Base-by-base conservation (phyloP, 1,140 invertebrate genomes). In the Neocloeon triangulifer region DNA sequence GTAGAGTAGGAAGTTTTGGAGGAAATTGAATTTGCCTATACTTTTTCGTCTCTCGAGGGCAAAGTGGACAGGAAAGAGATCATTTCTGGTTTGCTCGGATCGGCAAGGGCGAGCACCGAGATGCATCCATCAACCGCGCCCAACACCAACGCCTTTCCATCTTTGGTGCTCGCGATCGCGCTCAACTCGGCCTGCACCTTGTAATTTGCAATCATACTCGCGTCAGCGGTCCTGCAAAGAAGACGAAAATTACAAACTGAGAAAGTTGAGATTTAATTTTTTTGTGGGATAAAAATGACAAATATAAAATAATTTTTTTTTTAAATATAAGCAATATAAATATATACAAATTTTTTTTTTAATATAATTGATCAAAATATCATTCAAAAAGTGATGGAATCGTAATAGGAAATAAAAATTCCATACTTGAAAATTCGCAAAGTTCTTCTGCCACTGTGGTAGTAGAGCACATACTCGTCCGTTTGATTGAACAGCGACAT, bases 391-490 rank as follows among this genome's bases (percentile, higher is more conserved):
- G n/a, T n/a, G n/a, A n/a, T n/a, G n/a, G n/a, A n/a, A n/a, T n/a
- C n/a, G n/a, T n/a, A n/a, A n/a, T n/a, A n/a, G n/a, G n/a, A n/a
- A n/a, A n/a, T n/a, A n/a, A n/a, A n/a, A n/a, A n/a, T n/a, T n/a
- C n/a, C n/a, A n/a, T 53, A 75, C 76, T 74, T 71, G 51, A 94
- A 95, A 5, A 92, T 74, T 35, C 85, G 62, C 27, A 95, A 63
- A 6, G 88, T 95, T 56, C 91, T 84, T 38, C 78, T 69, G 6
- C 84, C 84, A 41, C 82, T 88, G 48, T 96, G 89, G 44, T 96
- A 96, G 50, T 97, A 98, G 3, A 95, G 61, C 4, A 96, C 88
- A 43, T 97, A 94, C 41, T 89, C 73, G 44, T 95, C 85, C 7
- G 77, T 89, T 38, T 74, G 73, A 22, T 86, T 94, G 48, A 98